A percentile compares a stretch with the other conserved stretches of the same genome.
Conservation (phyloP, 2,113 vertebrate species). For the Eptatretus burgeri region DNA sequence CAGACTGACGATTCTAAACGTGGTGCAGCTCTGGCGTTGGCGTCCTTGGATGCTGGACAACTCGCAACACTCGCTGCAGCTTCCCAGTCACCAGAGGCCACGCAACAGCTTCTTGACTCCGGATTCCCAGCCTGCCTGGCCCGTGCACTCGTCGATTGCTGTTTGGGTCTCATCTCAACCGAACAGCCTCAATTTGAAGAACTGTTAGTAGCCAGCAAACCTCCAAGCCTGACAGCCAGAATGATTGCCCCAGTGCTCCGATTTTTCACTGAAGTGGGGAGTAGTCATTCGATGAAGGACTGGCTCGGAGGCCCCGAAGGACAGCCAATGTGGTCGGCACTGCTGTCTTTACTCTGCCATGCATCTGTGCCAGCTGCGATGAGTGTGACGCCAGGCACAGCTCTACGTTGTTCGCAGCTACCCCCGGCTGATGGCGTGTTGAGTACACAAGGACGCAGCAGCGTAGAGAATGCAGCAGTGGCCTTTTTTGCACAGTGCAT, state of each 20-base stretch:
- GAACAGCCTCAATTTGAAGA: constrained; percentile 19
- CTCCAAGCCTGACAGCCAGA: constrained; percentile 38
- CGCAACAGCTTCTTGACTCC: constrained; percentile 73
- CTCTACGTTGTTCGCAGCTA: constrained; percentile 13
- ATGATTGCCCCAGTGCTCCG: constrained; percentile 66
- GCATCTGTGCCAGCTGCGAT: not conserved
- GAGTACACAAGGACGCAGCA: constrained; percentile 75
- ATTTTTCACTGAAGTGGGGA: constrained; percentile 86
- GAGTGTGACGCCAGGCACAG: constrained; percentile 20
- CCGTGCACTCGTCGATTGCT: not conserved
- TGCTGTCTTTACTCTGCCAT: constrained; percentile 81
- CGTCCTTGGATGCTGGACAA: constrained; percentile 54
- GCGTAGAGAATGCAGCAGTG: constrained; percentile 78
- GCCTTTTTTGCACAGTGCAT: constrained; percentile 95
- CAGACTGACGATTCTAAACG: constrained; percentile 71
- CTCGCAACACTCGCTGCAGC: constrained; percentile 63
- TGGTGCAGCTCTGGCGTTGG: constrained; percentile 36
- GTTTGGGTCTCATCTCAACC: constrained; percentile 53
- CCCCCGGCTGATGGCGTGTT: constrained; percentile 27
- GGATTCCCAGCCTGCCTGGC: constrained; percentile 14
- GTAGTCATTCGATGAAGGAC: constrained; percentile 91
- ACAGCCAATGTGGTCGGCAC: constrained; percentile 73
- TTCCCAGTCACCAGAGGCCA: constrained; percentile 74
- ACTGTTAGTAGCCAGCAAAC: not conserved
- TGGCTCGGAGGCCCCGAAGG: constrained; percentile 88